These are phyloP conservation scores for Numenius arquata DNA, from an alignment of 2,113 vertebrate species.

Conservation along the genomic window DNA sequence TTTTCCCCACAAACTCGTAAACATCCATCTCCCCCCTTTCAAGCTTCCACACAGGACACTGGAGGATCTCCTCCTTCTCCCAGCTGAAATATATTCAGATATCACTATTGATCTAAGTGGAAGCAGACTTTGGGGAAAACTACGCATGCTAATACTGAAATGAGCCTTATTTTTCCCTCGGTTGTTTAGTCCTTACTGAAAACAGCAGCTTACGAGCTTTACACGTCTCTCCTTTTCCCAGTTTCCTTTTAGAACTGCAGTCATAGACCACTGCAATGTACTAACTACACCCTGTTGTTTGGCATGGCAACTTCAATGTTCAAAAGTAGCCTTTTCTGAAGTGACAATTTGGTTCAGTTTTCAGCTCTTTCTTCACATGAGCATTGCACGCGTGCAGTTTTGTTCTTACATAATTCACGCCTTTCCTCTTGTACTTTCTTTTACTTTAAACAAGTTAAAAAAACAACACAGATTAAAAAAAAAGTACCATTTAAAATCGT, in stretches of 20 bases:
- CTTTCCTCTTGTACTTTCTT: neutral
- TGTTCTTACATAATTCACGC: neutral
- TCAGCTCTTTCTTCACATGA: neutral
- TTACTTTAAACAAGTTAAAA: neutral
- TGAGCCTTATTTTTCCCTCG: neutral
- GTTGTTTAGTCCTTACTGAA: neutral
- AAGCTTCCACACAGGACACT: neutral
- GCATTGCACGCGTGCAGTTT: neutral
- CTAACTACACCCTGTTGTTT: neutral
- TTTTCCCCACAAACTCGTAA: neutral
- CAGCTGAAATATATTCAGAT: neutral
- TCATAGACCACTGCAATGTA: neutral
- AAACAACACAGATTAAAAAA: neutral
- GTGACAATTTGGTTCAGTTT: neutral
- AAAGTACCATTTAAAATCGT: neutral
- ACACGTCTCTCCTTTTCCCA: neutral
- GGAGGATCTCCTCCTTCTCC: neutral
- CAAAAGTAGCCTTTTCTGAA: neutral
- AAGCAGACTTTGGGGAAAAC: neutral
- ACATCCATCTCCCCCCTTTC: neutral
- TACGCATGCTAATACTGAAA: neutral
- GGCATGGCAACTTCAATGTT: neutral
- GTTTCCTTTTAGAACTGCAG: neutral
- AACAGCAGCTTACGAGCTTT: neutral
- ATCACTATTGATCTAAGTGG: neutral